A percentile compares a stretch with the other conserved stretches of the same genome.
These are phyloP conservation scores for Bujurquina vittata DNA, from an alignment of 2,113 vertebrate genomes.

Conservation along the genomic window DNA sequence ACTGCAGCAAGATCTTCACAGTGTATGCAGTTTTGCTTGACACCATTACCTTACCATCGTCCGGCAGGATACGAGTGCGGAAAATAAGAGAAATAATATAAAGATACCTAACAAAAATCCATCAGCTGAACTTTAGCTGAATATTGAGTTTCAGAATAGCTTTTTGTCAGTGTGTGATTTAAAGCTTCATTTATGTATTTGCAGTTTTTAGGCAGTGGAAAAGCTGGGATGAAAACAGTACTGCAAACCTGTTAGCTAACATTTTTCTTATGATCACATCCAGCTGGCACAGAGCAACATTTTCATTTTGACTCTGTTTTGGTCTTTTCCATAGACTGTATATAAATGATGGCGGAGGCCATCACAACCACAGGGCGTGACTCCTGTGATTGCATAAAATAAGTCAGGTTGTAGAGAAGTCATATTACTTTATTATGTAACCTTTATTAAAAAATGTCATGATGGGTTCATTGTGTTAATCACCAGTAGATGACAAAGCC, in stretches of 20 bases:
- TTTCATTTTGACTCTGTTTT: background rate
- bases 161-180: background rate
- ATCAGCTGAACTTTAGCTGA: background rate
- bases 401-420: background rate
- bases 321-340: background rate
- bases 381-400: accelerated
- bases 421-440: background rate
- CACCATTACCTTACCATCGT: background rate
- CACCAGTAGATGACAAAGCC: background rate
- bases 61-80: background rate
- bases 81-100: background rate
- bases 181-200: background rate
- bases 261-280: background rate
- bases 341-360: background rate
- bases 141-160: no score
- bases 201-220: no score
- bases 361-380: accelerated
- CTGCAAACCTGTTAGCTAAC: background rate
- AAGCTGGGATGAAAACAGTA: no score
- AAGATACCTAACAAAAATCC: background rate
- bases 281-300: background rate
- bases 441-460: background rate
- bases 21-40: background rate
- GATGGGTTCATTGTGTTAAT: background rate
- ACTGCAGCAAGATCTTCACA: no score